Base-by-base conservation (phyloP, 1,140 invertebrate species). In the Agraylea sexmaculata region DNA sequence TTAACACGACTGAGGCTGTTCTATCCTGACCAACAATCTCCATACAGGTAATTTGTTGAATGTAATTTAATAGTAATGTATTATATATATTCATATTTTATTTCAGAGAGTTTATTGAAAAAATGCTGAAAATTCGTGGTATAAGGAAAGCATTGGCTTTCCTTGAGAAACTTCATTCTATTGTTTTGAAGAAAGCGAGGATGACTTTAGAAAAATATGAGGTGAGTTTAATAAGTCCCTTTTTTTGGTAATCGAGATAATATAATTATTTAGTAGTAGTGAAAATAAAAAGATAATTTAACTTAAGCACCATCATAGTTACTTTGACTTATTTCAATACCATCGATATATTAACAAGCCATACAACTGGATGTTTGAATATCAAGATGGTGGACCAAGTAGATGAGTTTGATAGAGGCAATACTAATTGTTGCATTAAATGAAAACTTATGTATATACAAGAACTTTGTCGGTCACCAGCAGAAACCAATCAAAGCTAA, bases 71-170 rank as follows among this genome's bases (percentile, higher is more conserved):
- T n/a, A n/a, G n/a, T n/a, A n/a, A n/a, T n/a, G n/a, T n/a, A n/a
- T n/a, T n/a, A n/a, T n/a, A n/a, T n/a, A n/a, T n/a, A n/a, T n/a
- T n/a, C n/a, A n/a, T 5, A 19, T 40, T 42, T n/a, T n/a, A 36
- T 55, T 52, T 11, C 54, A 76, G 83, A 42, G 78, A 81, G 47
- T 91, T 86, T 55, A 87, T 91, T 38, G 80, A 88, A 56, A 83
- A 87, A 60, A 77, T 85, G 32, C 62, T 93, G 13, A 89, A 89
- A 59, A 87, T 82, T 11, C 78, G 81, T 49, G 85, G 87, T 1
- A 64, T 92, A 30, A 74, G 78, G 21, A 87, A 87, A 55, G 80
- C 80, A 46, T 56, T 86, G 46, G 69, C 73, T 45, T 86, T 85
- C 55, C 62, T 87, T 19, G 77, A 84, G 53, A 73, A 75, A 54